Evolutionary conservation across 2,888 invertebrate genomes (phyloP), one percentile per base, ranked within the genome.

Genomic region (Melieria omissa): DNA sequence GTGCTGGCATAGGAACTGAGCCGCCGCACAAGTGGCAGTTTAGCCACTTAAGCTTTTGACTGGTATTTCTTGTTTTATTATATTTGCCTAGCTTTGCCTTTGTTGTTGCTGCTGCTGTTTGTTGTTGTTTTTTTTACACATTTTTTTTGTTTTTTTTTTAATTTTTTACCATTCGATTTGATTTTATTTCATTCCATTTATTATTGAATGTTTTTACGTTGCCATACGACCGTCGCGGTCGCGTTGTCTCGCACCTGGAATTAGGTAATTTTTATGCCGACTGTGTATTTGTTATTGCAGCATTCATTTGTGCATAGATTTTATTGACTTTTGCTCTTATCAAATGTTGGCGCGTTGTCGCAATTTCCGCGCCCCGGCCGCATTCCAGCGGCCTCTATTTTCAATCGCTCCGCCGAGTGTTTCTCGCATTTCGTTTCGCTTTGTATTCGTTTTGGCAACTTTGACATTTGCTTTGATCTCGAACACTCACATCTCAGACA

Each of bases 281-380:
- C 42, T 44, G 9, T 14, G 41, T 54, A 42, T 47, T 52, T 14
- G 14, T 14, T 9, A n/a, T 29, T 41, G 8, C 41, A 42, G 55
- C 49, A 42, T n/a, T 41, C 45, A 58, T 55, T 64, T 65, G 58
- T 49, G 9, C 55, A 62, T 16, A 47, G 58, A 68, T 58, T 73
- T 70, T 73, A 74, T 74, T 73, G 74, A 71, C 71, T 68, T 71
- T 73, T 74, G 67, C 73, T 75, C 71, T 74, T 75, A 71, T 76
- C 73, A 71, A 49, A 47, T 54, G 54, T 6, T 54, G 6, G n/a
- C 14, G 52, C 14, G 6, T 52, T 10, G 5, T 10, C 52, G 52
- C 8, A 10, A n/a, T 5, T 52, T 14, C 14, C 16, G 12, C 49
- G 12, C 9, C 8, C 7, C 16, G 49, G 49, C 63, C 49, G 63